Percentiles rank a stretch among this genome's conserved stretches.
phyloP scores from a whole-genome alignment of 2,888 invertebrate genomes.

The Nowickia ferox region DNA sequence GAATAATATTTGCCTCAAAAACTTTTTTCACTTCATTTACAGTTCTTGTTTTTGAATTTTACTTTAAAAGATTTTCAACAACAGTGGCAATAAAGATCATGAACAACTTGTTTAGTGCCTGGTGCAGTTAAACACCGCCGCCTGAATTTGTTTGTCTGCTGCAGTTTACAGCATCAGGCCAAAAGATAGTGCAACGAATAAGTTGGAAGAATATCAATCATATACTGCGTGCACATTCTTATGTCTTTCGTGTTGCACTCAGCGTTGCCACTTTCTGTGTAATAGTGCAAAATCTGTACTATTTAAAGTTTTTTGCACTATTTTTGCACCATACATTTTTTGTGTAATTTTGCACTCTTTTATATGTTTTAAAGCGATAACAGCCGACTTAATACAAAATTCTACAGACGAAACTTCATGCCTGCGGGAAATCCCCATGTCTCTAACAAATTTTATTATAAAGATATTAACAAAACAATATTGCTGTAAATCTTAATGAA shows the following conservation, averaged over 20 bases:
- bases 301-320: no score
- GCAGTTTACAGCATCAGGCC: constrained; percentile 25
- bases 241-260: constrained; percentile 23
- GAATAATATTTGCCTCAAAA: constrained; percentile 44
- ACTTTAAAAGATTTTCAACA: constrained; percentile 11
- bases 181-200: constrained; percentile 40
- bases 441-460: no score
- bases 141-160: constrained; percentile 9
- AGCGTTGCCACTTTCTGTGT: no score
- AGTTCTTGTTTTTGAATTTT: constrained; percentile 16
- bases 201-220: constrained; percentile 69
- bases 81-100: constrained; percentile 60
- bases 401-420: no score
- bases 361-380: no score
- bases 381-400: no score
- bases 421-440: no score
- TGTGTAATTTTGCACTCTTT: no score
- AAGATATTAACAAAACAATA: no score
- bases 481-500: no score
- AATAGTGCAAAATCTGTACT: no score
- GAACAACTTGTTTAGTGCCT: constrained; percentile 40
- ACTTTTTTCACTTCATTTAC: constrained; percentile 56
- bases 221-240: constrained; percentile 32
- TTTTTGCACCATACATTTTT: no score
- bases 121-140: constrained; percentile 18